A percentile compares a stretch with the other conserved stretches of the same genome.
Conservation (phyloP, 1,140 invertebrate species). For the Eriosoma lanigerum region DNA sequence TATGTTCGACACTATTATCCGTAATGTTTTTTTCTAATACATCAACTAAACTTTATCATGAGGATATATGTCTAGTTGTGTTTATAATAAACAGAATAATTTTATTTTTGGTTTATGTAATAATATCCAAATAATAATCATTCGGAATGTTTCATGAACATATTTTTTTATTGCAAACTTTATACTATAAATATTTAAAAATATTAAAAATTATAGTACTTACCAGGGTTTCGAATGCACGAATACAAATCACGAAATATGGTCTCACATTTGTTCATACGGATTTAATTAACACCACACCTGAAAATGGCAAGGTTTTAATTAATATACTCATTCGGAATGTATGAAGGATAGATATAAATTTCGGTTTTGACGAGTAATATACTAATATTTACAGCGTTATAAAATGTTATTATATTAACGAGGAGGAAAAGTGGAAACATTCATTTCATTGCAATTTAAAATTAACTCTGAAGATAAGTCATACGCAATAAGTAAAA, state of each 20-base stretch:
- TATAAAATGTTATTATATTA: too few species aligned
- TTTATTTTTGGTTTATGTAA: too few species aligned
- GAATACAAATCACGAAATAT: background rate
- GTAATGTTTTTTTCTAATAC: too few species aligned
- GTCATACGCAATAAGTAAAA: background rate
- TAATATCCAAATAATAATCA: too few species aligned
- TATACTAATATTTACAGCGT: conserved; percentile 2
- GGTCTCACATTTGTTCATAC: conserved; percentile 6
- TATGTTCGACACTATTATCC: too few species aligned
- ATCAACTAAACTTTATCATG: too few species aligned
- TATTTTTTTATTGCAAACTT: too few species aligned
- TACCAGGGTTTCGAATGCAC: background rate
- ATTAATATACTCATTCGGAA: background rate
- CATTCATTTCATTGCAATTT: background rate
- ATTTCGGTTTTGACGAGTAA: conserved; percentile 2
- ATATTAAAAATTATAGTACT: background rate
- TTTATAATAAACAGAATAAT: too few species aligned
- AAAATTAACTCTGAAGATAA: conserved; percentile 1
- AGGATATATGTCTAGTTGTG: too few species aligned
- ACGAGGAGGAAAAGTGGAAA: background rate
- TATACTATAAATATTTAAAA: too few species aligned
- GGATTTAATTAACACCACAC: background rate
- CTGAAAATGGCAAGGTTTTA: background rate
- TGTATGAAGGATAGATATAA: background rate
- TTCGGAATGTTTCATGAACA: too few species aligned